Conservation (phyloP, 2,888 invertebrate species). For the Seira sanloemensis region DNA sequence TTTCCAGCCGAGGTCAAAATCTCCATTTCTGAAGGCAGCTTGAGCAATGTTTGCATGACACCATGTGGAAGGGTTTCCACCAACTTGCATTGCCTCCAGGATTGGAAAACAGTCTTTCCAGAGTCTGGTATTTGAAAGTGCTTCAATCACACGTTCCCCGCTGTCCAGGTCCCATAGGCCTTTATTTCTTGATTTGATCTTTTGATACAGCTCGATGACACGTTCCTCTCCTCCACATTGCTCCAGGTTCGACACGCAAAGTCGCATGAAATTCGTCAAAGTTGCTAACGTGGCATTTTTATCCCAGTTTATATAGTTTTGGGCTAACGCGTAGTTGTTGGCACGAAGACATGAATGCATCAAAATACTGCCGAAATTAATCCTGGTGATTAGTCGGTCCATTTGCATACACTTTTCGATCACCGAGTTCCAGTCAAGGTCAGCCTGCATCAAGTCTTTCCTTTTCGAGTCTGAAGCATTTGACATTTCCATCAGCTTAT, state of each 20-base stretch:
- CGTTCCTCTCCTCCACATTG: constrained; percentile 76
- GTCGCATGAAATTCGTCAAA: constrained; percentile 45
- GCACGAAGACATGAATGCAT: constrained; percentile 78
- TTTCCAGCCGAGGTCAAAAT: constrained; percentile 79
- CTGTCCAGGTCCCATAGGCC: constrained; percentile 80
- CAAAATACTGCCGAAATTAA: constrained; percentile 78
- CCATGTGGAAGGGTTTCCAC: constrained; percentile 10
- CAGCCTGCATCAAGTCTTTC: constrained; percentile 12
- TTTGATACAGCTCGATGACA: constrained; percentile 78
- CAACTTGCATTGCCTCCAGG: constrained; percentile 79
- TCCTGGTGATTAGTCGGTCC: constrained; percentile 28
- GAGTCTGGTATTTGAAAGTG: constrained; percentile 80
- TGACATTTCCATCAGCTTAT: constrained; percentile 3
- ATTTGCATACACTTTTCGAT: constrained; percentile 18
- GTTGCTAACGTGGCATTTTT: constrained; percentile 72
- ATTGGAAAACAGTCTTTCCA: constrained; percentile 82
- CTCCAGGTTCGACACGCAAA: constrained; percentile 26
- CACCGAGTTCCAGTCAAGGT: constrained; percentile 37
- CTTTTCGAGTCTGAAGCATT: background rate
- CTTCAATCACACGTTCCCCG: constrained; percentile 80
- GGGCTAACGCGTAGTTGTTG: constrained; percentile 78
- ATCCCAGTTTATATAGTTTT: constrained; percentile 80
- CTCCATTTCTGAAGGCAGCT: constrained; percentile 80
- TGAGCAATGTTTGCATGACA: constrained; percentile 78
- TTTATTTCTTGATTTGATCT: constrained; percentile 78